Conservation (phyloP, 1,140 invertebrate species). For the Amyelois transitella region DNA sequence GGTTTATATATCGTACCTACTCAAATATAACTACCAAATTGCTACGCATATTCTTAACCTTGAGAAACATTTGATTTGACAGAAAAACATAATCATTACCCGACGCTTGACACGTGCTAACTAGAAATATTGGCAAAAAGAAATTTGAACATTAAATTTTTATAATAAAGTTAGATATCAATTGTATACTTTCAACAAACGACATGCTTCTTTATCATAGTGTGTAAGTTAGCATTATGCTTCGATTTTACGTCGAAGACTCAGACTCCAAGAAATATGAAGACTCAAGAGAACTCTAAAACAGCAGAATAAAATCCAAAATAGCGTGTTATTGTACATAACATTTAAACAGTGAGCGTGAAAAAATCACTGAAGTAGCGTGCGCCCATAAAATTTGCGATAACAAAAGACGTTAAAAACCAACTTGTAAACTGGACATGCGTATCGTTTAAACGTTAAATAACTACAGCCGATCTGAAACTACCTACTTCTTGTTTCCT, state of each 20-base stretch:
- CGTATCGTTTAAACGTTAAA: slow-evolving; percentile 12
- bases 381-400: slow-evolving; percentile 40
- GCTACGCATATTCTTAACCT: not conserved
- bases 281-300: not conserved
- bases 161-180: not conserved
- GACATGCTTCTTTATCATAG: not conserved
- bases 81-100: not conserved
- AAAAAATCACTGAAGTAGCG: slow-evolving; percentile 39
- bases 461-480: slow-evolving; percentile 3
- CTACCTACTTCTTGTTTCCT: not conserved
- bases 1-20: not conserved
- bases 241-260: slow-evolving; percentile 4
- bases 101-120: not conserved
- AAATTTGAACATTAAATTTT: not conserved
- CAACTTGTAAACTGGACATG: slow-evolving; percentile 21
- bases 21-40: slow-evolving; percentile 5
- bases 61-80: not conserved
- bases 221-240: not conserved
- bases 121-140: not conserved
- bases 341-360: slow-evolving; percentile 22
- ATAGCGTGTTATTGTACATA: not conserved
- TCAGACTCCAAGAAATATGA: not conserved
- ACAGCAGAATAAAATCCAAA: not conserved
- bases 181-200: slow-evolving; percentile 1
- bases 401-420: slow-evolving; percentile 36